Evolutionary conservation across 2,888 invertebrate species (phyloP), one percentile per base, ranked within the genome.

Genomic region (Caenorhabditis japonica): DNA sequence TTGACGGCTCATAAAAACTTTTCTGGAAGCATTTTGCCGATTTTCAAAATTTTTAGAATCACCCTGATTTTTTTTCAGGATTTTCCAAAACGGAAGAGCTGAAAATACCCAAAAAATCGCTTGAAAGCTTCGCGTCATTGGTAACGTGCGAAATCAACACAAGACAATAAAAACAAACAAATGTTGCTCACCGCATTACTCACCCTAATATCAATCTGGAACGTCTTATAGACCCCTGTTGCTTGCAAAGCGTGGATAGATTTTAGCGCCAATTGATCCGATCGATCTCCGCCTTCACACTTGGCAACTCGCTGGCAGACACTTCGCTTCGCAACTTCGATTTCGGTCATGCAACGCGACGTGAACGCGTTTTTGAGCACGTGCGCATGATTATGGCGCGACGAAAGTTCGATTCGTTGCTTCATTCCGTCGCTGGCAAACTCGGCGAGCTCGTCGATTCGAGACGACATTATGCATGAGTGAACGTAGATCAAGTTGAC

Each of bases 211-310:
- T 62, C 51, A 10, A 70, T 61, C n/a, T 55, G 39, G 21, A 59
- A 56, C 7, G 46, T 44, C 5, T 44, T 43, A 38, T 69, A 75
- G 13, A 70, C 53, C 1, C 56, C 60, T 5, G 66, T 55, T 3
- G 44, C 12, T 23, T 72, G 70, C 8, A 76, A 68, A n/a, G 56
- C 58, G 17, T 53, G 47, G 10, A 79, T 58, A 7, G 79, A 61
- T 19, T 72, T 58, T 15, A 79, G 66, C 1, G 76, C 51, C 2
- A 66, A 41, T 2, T 49, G 5, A 12, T 38, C 34, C 7, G 52
- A 46, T 3, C 53, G 13, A n/a, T 70, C 44, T 38, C 44, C 59
- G 21, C 36, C 58, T 4, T 71, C 43, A 30, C 25, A 41, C 17
- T 23, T 39, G 2, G 66, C 62, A 5, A 68, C 52, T 19, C 64